phyloP scores from a whole-genome alignment of 2,888 invertebrate genomes.

The Tetrapedia diversipes region DNA sequence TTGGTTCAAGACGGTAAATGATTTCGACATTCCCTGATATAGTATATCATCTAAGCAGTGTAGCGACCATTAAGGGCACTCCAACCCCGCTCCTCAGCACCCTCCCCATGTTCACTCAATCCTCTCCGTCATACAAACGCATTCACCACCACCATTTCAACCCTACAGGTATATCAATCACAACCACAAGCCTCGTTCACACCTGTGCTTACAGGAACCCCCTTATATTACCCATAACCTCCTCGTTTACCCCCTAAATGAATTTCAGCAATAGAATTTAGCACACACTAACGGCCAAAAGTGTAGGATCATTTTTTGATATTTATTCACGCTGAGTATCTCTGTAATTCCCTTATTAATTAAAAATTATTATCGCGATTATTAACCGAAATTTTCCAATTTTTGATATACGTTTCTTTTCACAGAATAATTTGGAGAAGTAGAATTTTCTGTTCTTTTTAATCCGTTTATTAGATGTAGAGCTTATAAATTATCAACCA shows the following conservation, averaged over 20 bases:
- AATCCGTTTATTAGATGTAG: no score
- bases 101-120: background rate
- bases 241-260: background rate
- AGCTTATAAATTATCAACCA: no score
- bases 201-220: background rate
- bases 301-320: no score
- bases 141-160: background rate
- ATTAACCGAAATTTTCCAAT: no score
- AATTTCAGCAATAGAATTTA: background rate
- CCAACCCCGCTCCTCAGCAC: background rate
- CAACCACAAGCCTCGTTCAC: background rate
- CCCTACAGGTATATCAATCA: conserved; percentile 8
- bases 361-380: no score
- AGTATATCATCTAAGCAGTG: background rate
- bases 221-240: background rate
- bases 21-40: background rate
- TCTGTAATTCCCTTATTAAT: no score
- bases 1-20: background rate
- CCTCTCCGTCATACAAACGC: background rate
- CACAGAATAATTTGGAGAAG: no score
- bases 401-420: no score
- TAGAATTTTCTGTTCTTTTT: no score
- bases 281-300: no score
- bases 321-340: no score
- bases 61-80: background rate